phyloP scores from a whole-genome alignment of 2,888 invertebrate genomes.

The Drosophila mettleri region DNA sequence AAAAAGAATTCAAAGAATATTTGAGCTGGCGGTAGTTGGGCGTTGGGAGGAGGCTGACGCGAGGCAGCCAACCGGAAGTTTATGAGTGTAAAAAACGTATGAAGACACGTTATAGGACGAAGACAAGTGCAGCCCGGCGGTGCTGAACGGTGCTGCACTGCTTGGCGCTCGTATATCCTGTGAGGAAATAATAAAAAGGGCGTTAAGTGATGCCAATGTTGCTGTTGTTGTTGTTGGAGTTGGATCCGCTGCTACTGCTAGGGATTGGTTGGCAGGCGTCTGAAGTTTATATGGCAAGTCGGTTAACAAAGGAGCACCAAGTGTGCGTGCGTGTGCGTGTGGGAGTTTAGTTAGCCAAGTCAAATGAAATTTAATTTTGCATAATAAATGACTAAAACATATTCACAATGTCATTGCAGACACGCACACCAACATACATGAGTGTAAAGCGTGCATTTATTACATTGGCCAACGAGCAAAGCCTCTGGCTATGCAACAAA shows the following conservation, averaged over 20 bases:
- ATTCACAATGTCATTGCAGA: slow-evolving; percentile 37
- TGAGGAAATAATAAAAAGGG: slow-evolving; percentile 48
- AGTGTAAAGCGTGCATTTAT: slow-evolving; percentile 40
- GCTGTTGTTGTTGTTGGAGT: not conserved
- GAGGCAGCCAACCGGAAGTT: slow-evolving; percentile 72
- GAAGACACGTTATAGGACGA: slow-evolving; percentile 55
- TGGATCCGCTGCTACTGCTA: not conserved
- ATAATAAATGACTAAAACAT: slow-evolving; percentile 66
- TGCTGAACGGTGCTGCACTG: slow-evolving; percentile 36
- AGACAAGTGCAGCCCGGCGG: slow-evolving; percentile 45
- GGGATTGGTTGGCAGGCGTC: slow-evolving; percentile 1
- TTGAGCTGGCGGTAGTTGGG: slow-evolving; percentile 18
- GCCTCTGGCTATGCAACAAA: slow-evolving; percentile 51
- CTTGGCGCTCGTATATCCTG: slow-evolving; percentile 38
- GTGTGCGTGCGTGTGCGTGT: slow-evolving; percentile 3
- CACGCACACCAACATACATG: not conserved
- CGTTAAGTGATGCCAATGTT: slow-evolving; percentile 53
- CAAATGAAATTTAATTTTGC: slow-evolving; percentile 66
- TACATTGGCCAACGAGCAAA: slow-evolving; percentile 37
- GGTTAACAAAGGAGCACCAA: slow-evolving; percentile 36
- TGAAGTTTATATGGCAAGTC: slow-evolving; percentile 26
- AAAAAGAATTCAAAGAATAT: slow-evolving; percentile 26
- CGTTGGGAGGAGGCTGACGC: not conserved
- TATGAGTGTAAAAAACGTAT: slow-evolving; percentile 54
- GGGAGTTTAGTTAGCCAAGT: slow-evolving; percentile 46